These are phyloP conservation scores for Platygyra sinensis DNA, from an alignment of 64 coral and sea anemone species.

Conservation along the genomic window DNA sequence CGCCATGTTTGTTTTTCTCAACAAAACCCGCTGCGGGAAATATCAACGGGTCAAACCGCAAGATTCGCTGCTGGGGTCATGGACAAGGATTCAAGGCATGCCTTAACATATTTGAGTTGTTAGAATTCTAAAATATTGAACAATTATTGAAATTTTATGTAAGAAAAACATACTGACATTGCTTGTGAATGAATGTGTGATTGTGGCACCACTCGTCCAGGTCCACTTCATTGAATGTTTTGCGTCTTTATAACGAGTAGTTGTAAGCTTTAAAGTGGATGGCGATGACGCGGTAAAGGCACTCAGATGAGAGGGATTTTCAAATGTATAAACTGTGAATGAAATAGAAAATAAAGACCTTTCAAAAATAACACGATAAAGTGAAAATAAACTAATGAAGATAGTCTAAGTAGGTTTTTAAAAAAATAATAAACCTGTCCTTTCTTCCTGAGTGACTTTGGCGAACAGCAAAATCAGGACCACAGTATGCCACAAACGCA, in stretches of 20 bases:
- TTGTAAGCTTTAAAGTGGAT: not conserved
- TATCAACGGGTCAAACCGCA: no score
- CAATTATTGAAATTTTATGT: no score
- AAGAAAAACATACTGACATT: no score
- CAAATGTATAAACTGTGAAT: not conserved
- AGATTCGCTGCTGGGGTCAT: no score
- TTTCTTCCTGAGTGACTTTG: not conserved
- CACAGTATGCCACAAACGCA: not conserved
- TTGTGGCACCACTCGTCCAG: not conserved
- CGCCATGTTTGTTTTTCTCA: no score
- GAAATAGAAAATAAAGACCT: not conserved
- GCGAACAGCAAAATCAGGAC: not conserved
- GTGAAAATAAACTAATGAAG: not conserved
- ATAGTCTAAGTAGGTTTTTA: not conserved
- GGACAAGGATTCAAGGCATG: no score
- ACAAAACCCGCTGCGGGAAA: no score
- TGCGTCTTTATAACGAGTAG: not conserved
- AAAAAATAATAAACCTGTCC: not conserved
- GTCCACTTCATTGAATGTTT: slow-evolving; percentile 5
- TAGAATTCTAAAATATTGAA: no score
- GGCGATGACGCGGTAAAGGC: not conserved
- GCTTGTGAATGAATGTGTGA: not conserved
- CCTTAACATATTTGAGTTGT: no score
- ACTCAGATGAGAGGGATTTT: not conserved
- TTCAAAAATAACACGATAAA: not conserved